Base-by-base conservation (phyloP, 1,140 invertebrate genomes). In the Trypoxylus dichotomus region DNA sequence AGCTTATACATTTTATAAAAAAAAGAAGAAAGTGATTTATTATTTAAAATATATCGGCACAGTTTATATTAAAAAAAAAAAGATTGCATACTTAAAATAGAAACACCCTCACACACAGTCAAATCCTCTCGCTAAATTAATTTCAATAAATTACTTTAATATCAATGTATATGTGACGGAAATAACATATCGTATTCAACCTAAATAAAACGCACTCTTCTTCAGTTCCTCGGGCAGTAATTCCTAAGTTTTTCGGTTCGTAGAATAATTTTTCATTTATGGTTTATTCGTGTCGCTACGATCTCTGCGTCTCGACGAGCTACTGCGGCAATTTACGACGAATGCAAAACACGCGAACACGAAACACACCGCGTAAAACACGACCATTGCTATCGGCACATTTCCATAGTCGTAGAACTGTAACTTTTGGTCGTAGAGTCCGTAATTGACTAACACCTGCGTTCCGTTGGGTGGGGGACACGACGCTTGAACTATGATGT, bases 401-500 rank as follows among this genome's bases (percentile, higher is more conserved):
- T 87, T 89, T 41, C 89, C 88, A 75, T 90, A 89, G 27, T 87
- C 89, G 79, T 86, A 77, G 27, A 83, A 79, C 72, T 83, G 76
- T 15, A 82, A 77, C 11, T 84, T 80, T 1, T 79, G 84, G 25
- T 87, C 84, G 32, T 89, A 82, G 80, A 90, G 88, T 58, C 88
- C 89, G 82, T 86, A 91, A 83, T 91, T 91, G 29, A 87, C 85
- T 41, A 95, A 86, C 15, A 93, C 91, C 83, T 93, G 89, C 3
- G 90, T 91, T n/a, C 93, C 94, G 82, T 94, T 93, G 0, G 92
- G 92, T 3, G 90, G 89, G 13, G 93, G 93, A 83, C 94, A 95
- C 2, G 92, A 90, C 21, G 92, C 90, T 83, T 94, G 93, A 24
- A 95, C 92, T 81, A 95, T 95, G 43, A 95, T 95, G 82, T 95